phyloP scores from a whole-genome alignment of 2,797 vertebrate species.

The Lindbergichthys nudifrons region DNA sequence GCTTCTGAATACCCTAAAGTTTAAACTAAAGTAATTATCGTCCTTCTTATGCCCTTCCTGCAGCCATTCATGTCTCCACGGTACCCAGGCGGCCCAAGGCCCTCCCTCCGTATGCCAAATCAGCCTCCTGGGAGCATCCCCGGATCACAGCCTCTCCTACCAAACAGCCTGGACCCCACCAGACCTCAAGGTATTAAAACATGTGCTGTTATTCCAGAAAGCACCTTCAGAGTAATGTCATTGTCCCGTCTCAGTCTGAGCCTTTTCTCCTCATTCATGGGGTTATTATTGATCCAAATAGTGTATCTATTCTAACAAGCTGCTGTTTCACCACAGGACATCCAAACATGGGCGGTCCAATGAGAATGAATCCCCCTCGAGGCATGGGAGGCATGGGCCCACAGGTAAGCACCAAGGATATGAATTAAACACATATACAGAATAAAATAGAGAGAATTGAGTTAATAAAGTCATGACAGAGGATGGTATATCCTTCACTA shows the following conservation, averaged over 20 bases:
- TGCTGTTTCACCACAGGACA: conserved; percentile 81
- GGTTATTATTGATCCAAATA: conserved; percentile 30
- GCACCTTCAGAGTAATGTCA: conserved; percentile 5
- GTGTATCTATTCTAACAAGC: conserved; percentile 24
- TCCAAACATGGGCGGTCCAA: conserved; percentile 89
- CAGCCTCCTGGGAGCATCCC: conserved; percentile 93
- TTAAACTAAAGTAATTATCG: conserved; percentile 4
- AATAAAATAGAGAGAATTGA: conserved; percentile 21
- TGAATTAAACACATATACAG: neutral
- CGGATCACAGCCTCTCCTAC: conserved; percentile 90
- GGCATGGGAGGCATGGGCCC: conserved; percentile 90
- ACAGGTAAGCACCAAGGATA: conserved; percentile 82
- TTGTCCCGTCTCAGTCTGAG: conserved; percentile 20
- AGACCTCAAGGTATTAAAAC: conserved; percentile 87
- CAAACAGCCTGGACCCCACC: conserved; percentile 89
- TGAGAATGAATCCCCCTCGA: conserved; percentile 91
- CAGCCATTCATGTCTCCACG: conserved; percentile 95
- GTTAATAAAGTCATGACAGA: conserved; percentile 36
- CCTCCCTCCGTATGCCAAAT: conserved; percentile 90
- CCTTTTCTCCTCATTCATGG: conserved; percentile 22
- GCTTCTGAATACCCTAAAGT: neutral
- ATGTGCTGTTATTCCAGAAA: neutral
- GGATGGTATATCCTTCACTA: conserved; percentile 31
- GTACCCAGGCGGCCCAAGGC: conserved; percentile 91
- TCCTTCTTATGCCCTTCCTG: conserved; percentile 50